phyloP scores from a whole-genome alignment of 2,113 vertebrate species.

The Sclerurus mexicanus region DNA sequence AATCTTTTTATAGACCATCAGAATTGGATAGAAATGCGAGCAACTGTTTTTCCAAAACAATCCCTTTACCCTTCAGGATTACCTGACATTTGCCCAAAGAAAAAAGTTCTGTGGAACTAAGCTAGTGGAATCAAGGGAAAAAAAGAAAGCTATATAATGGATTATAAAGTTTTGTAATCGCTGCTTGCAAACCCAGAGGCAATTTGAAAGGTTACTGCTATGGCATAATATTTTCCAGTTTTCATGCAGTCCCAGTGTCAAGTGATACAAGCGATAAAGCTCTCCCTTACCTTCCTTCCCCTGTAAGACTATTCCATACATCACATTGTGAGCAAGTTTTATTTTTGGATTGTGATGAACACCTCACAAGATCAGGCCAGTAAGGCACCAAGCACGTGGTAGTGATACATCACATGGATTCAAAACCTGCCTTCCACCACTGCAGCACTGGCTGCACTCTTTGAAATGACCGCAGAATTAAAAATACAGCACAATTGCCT shows the following conservation, averaged over 20 bases:
- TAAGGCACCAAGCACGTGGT: conserved; percentile 20
- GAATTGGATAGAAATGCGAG: not conserved
- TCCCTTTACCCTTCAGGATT: not conserved
- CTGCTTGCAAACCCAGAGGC: not conserved
- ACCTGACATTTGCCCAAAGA: not conserved
- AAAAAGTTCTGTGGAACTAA: not conserved
- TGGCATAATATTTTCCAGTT: conserved; percentile 42
- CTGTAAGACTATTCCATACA: conserved; percentile 65
- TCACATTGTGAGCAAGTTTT: conserved; percentile 57
- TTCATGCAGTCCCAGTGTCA: not conserved
- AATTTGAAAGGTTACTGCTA: not conserved
- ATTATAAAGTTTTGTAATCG: not conserved
- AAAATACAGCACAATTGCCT: not conserved
- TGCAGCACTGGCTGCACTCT: not conserved
- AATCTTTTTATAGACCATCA: not conserved
- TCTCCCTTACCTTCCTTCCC: conserved; percentile 21
- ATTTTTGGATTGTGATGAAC: conserved; percentile 64
- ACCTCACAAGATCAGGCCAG: conserved; percentile 37
- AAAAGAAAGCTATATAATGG: not conserved
- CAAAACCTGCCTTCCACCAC: not conserved
- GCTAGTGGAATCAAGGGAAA: not conserved
- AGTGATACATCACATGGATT: conserved; percentile 22
- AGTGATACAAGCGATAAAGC: conserved; percentile 44
- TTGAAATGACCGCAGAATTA: not conserved
- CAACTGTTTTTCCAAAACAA: not conserved